phyloP scores from a whole-genome alignment of 2,888 invertebrate species.

The Leptogaster cylindrica region DNA sequence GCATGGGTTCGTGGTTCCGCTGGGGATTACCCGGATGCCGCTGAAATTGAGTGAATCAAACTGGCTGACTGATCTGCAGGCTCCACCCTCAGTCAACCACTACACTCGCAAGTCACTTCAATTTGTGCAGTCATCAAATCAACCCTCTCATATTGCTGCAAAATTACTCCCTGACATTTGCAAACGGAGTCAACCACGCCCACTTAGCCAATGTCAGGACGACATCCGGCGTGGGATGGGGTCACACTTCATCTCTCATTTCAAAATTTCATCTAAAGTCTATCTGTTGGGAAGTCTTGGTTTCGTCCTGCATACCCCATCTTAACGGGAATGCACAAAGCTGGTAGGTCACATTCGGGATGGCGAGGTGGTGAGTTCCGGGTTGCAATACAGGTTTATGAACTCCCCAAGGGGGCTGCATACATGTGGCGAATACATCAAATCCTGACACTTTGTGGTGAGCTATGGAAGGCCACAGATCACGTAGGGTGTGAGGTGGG shows the following conservation, averaged over 20 bases:
- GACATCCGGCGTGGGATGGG: background rate
- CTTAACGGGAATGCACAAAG: slow-evolving; percentile 41
- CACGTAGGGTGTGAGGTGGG: slow-evolving; percentile 17
- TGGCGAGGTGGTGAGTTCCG: slow-evolving; percentile 33
- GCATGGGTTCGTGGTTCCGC: slow-evolving; percentile 4
- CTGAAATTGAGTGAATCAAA: slow-evolving; percentile 8
- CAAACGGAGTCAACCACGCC: slow-evolving; percentile 47
- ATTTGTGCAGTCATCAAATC: slow-evolving; percentile 62
- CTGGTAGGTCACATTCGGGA: slow-evolving; percentile 46
- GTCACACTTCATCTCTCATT: slow-evolving; percentile 43
- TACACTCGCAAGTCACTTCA: slow-evolving; percentile 53
- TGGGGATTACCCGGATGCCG: slow-evolving; percentile 8
- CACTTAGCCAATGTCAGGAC: slow-evolving; percentile 9
- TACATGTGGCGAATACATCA: slow-evolving; percentile 31
- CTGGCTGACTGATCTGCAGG: slow-evolving; percentile 2
- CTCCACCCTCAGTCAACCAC: slow-evolving; percentile 42
- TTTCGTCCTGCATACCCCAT: slow-evolving; percentile 27
- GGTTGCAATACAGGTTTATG: slow-evolving; percentile 22
- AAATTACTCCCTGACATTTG: slow-evolving; percentile 47
- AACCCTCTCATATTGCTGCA: slow-evolving; percentile 54
- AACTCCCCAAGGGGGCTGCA: background rate
- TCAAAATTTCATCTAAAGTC: slow-evolving; percentile 45
- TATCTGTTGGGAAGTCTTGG: slow-evolving; percentile 46
- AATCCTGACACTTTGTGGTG: slow-evolving; percentile 63
- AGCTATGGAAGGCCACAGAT: slow-evolving; percentile 61